Evolutionary conservation across 2,888 invertebrate genomes (phyloP).

Genomic region (Ophion costatus): DNA sequence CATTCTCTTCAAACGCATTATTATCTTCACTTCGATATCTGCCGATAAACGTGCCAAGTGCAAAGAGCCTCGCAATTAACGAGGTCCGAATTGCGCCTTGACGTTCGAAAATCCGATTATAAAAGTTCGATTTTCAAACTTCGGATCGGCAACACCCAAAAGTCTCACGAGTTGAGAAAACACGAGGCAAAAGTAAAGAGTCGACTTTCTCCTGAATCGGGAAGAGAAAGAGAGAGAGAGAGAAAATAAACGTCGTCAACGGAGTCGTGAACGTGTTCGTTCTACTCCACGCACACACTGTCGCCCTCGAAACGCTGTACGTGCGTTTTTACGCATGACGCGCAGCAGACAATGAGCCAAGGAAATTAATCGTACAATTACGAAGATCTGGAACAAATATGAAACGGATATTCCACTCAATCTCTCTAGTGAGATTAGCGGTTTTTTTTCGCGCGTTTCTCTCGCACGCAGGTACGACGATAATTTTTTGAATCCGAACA

Average conservation of each 20-base stretch:
- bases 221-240: background rate
- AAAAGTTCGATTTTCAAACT: no score
- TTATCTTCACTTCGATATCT: background rate
- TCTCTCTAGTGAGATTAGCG: background rate
- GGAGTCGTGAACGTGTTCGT: background rate
- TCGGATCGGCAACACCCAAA: background rate
- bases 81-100: background rate
- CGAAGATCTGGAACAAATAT: background rate
- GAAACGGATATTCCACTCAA: background rate
- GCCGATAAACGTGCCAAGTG: background rate
- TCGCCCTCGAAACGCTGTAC: background rate
- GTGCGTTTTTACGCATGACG: background rate
- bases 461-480: no score
- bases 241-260: background rate
- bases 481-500: no score
- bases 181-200: background rate
- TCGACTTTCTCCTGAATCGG: background rate
- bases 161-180: background rate
- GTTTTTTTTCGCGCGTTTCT: no score
- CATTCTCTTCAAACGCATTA: background rate
- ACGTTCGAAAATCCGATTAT: no score
- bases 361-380: background rate
- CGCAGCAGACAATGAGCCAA: background rate
- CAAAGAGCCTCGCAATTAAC: background rate
- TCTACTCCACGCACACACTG: background rate